Percentiles rank a stretch among this genome's conserved stretches.
These are phyloP conservation scores for Enteromius argenteus DNA, from an alignment of 2,797 vertebrate species.

Conservation along the genomic window DNA sequence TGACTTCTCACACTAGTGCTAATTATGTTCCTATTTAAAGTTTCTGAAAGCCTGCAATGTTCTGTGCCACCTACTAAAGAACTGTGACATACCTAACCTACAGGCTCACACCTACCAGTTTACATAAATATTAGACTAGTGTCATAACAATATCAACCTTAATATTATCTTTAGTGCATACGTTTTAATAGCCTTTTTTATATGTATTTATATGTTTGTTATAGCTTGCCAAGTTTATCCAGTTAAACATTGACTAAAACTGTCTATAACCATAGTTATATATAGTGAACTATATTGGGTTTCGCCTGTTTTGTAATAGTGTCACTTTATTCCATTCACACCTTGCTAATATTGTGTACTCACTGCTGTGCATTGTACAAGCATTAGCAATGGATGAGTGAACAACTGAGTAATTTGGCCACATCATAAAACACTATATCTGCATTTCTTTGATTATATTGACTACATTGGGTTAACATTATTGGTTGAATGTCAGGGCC, in stretches of 20 bases:
- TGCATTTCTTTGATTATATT: neutral
- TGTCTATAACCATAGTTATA: neutral
- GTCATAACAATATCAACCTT: neutral
- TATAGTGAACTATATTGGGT: neutral
- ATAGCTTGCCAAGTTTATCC: neutral
- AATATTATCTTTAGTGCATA: neutral
- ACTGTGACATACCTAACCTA: constrained; percentile 27
- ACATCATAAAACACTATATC: neutral
- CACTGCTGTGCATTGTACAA: neutral
- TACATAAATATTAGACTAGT: neutral
- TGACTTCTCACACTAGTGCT: constrained; percentile 56
- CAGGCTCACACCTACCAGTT: neutral
- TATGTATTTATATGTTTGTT: neutral
- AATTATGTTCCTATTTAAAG: constrained; percentile 66
- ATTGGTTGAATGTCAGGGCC: constrained; percentile 77
- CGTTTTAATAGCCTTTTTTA: neutral
- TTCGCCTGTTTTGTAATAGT: neutral
- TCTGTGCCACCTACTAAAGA: constrained; percentile 32
- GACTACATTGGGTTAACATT: neutral
- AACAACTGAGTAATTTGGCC: neutral
- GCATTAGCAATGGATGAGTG: neutral
- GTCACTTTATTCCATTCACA: no score
- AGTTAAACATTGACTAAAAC: neutral
- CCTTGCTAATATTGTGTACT: neutral
- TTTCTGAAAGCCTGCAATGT: constrained; percentile 51